Evolutionary conservation across 2,113 vertebrate species (phyloP).

Genomic region (Uropsilus gracilis): DNA sequence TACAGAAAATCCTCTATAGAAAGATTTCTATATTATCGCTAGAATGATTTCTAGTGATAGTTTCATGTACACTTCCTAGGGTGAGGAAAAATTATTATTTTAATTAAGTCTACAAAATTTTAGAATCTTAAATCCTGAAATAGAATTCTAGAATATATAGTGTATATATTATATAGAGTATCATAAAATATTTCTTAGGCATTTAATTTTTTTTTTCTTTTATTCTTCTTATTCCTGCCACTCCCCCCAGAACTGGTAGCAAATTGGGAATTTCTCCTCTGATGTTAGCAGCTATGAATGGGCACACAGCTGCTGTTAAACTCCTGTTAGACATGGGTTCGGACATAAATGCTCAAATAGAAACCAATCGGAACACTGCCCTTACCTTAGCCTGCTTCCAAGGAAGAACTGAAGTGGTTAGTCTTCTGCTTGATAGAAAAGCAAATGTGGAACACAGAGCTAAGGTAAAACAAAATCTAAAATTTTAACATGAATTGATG

Average conservation of each 20-base stretch:
- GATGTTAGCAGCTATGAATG: constrained; percentile 99
- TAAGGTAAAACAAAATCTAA: constrained; percentile 88
- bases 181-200: not conserved
- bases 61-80: not conserved
- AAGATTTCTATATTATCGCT: too few relatives aligned
- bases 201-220: not conserved
- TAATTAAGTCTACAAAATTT: constrained; percentile 25
- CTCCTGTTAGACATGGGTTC: constrained; percentile 98
- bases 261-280: constrained; percentile 99
- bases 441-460: constrained; percentile 98
- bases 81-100: not conserved
- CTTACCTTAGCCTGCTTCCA: constrained; percentile 98
- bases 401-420: constrained; percentile 98
- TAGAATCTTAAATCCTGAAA: constrained; percentile 8
- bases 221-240: not conserved
- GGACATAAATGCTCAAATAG: constrained; percentile 99
- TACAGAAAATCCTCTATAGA: constrained; percentile 1
- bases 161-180: not conserved
- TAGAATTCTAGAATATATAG: not conserved
- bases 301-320: constrained; percentile 98
- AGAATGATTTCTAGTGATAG: too few relatives aligned
- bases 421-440: constrained; percentile 96
- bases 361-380: constrained; percentile 99
- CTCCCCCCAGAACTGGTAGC: constrained; percentile 93
- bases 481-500: not conserved